Conservation (phyloP, 2,113 vertebrate genomes). For the Tyto alba region DNA sequence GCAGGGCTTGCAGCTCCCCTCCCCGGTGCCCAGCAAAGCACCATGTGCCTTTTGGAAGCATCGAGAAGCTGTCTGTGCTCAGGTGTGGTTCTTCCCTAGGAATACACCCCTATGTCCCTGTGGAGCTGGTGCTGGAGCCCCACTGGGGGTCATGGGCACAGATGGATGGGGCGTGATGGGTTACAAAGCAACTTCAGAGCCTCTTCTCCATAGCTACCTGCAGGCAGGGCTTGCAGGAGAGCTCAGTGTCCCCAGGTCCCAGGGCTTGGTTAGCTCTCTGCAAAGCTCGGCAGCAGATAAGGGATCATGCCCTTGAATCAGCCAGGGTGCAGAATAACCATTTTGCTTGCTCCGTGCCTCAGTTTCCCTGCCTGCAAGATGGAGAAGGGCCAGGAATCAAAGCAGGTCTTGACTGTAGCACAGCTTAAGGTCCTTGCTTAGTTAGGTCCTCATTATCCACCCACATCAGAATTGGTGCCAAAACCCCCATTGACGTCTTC, state of each 20-base stretch:
- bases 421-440: neutral
- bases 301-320: neutral
- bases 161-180: neutral
- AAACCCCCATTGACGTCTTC: neutral
- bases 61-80: neutral
- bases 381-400: neutral
- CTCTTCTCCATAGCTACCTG: neutral
- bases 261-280: neutral
- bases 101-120: accelerated
- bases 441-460: neutral
- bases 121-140: neutral
- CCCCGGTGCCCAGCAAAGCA: neutral
- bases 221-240: neutral
- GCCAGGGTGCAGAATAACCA: neutral
- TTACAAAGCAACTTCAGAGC: neutral
- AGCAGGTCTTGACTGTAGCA: neutral
- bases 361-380: neutral
- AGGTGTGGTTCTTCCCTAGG: neutral
- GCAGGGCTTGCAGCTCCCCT: neutral
- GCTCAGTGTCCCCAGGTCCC: neutral
- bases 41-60: neutral
- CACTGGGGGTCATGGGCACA: accelerated
- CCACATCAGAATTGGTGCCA: neutral
- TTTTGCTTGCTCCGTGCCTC: neutral
- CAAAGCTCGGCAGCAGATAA: neutral